Base-by-base conservation (phyloP, 2,888 invertebrate species). In the Cosmia pyralina region DNA sequence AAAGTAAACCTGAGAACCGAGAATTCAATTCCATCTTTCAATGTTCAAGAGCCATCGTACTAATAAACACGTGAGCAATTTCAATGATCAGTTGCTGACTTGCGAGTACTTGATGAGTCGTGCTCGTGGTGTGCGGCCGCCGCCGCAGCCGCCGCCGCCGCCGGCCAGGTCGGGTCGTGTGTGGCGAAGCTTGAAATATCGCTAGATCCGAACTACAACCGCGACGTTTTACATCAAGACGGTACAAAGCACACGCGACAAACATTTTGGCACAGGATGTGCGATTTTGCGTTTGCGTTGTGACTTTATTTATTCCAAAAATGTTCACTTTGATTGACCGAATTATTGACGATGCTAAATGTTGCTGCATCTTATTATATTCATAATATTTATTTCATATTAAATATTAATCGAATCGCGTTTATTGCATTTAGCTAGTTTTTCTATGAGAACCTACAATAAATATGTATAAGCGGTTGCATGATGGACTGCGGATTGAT, bases 51-150 rank as follows among this genome's bases (percentile, higher is more conserved):
- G 38, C 17, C 41, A 38, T 58, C 22, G 22, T 19, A 22, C 15
- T 19, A 52, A 34, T 28, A 28, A 38, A 46, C 59, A 57, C n/a
- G 28, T 17, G 41, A 50, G 59, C 38, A 22, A 53, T 66, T 73
- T 50, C 48, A 50, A 50, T 57, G n/a, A 50, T 44, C 34, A 57
- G 60, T 34, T 60, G n/a, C 10, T 15, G 3, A n/a, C 34, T 65
- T n/a, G 38, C 7, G 10, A 19, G 4, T 15, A 41, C 6, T 38
- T 2, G 13, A 44, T 19, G 22, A 58, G 19, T 38, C 38, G 38
- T 38, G 38, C 4, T 17, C 41, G 41, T 10, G 22, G 11, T 15
- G 28, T 57, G 57, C 17, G 22, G 34, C 44, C 38, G 50, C 52
- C 19, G 13, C 15, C n/a, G n/a, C n/a, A n/a, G n/a, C n/a, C n/a